A percentile compares a stretch with the other conserved stretches of the same genome.
Conservation (phyloP, 2,888 invertebrate species). For the Serripes groenlandicus region DNA sequence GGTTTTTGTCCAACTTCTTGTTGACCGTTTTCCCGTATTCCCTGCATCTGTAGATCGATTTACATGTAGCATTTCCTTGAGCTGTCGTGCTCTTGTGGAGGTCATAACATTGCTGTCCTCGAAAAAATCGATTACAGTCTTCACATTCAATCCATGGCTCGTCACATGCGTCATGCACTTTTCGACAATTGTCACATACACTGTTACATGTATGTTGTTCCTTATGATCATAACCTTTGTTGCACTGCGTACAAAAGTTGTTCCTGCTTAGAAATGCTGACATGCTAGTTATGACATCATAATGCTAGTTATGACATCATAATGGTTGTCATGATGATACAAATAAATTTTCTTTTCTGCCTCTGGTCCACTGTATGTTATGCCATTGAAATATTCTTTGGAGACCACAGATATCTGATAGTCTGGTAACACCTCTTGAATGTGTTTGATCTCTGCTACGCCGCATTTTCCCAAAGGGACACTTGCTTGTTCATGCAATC, state of each 20-base stretch:
- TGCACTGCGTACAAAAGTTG: conserved; percentile 39
- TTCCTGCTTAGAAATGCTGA: conserved; percentile 40
- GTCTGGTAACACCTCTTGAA: conserved; percentile 31
- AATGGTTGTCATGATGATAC: conserved; percentile 50
- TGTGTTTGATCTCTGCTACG: conserved; percentile 48
- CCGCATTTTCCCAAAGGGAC: conserved; percentile 50
- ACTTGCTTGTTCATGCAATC: conserved; percentile 36
- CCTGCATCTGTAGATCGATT: conserved; percentile 15
- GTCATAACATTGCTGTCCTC: conserved; percentile 25
- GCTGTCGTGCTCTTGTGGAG: conserved; percentile 12
- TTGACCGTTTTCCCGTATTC: conserved; percentile 37
- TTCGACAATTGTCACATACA: conserved; percentile 7
- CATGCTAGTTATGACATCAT: too few relatives aligned
- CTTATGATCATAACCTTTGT: conserved; percentile 35
- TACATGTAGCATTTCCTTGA: conserved; percentile 27
- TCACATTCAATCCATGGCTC: conserved; percentile 20
- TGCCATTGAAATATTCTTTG: conserved; percentile 44
- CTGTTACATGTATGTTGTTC: conserved; percentile 21
- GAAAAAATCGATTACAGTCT: conserved; percentile 26
- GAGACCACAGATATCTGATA: conserved; percentile 51
- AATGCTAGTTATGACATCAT: conserved; percentile 57
- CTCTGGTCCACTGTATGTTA: conserved; percentile 47
- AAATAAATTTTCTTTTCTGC: conserved; percentile 38
- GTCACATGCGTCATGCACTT: background rate
- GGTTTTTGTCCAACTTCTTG: conserved; percentile 8